Percentiles rank a stretch among this genome's conserved stretches.
phyloP scores from a whole-genome alignment of 1,140 invertebrate genomes.

The Aphelenchoides fujianensis region DNA sequence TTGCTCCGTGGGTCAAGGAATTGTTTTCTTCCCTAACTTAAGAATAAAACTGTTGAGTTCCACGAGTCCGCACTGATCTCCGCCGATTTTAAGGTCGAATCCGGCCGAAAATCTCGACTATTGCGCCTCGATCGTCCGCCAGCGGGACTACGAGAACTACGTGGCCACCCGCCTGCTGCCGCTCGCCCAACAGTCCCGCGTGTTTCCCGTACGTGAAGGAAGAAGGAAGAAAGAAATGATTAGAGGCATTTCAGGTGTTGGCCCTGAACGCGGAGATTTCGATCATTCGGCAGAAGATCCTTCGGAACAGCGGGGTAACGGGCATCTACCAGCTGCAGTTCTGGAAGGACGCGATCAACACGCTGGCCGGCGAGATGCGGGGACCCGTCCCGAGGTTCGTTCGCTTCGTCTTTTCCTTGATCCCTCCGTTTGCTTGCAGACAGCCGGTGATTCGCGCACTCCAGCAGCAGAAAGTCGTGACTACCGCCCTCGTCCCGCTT shows the following conservation, averaged over 20 bases:
- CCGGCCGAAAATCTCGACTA: slow-evolving; percentile 33
- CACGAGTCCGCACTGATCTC: not conserved
- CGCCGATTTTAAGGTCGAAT: slow-evolving; percentile 19
- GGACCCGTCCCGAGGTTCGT: slow-evolving; percentile 42
- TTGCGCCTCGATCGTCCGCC: slow-evolving; percentile 37
- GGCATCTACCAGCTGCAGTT: slow-evolving; percentile 50
- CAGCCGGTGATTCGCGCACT: slow-evolving; percentile 46
- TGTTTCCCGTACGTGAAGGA: slow-evolving; percentile 35
- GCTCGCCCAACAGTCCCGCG: not conserved
- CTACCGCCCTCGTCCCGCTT: slow-evolving; percentile 21
- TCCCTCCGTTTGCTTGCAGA: slow-evolving; percentile 30
- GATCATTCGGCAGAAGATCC: slow-evolving; percentile 44
- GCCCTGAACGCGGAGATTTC: slow-evolving; percentile 50
- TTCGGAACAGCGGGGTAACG: slow-evolving; percentile 39
- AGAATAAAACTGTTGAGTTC: slow-evolving; percentile 11
- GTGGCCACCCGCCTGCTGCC: slow-evolving; percentile 40
- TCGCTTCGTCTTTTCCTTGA: not conserved
- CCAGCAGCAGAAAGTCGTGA: slow-evolving; percentile 14
- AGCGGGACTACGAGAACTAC: slow-evolving; percentile 52
- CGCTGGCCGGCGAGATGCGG: slow-evolving; percentile 18
- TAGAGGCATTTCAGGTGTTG: slow-evolving; percentile 40
- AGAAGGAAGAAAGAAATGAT: slow-evolving; percentile 20
- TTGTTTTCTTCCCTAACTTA: slow-evolving; percentile 8
- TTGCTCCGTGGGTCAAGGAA: too few relatives aligned
- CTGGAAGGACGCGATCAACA: slow-evolving; percentile 49